Percentiles rank a stretch among this genome's conserved stretches.
phyloP scores from a whole-genome alignment of 2,888 invertebrate genomes.

The Meandrusa payeni region DNA sequence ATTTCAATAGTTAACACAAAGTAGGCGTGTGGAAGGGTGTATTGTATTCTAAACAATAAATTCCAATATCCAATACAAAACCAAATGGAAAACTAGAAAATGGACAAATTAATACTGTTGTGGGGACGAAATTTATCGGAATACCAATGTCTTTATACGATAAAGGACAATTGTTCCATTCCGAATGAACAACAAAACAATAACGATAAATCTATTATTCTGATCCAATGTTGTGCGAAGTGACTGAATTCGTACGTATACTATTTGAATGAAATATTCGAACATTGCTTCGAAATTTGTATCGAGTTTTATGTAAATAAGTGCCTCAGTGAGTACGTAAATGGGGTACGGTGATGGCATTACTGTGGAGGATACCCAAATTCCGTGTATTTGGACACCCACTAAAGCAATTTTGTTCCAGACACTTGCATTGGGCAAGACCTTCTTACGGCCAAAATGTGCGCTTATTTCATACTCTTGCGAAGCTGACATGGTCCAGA shows the following conservation, averaged over 20 bases:
- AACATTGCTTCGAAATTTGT: not conserved
- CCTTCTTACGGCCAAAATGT: too few species aligned
- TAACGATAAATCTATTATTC: not conserved
- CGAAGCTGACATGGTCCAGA: too few species aligned
- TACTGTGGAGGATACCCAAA: too few species aligned
- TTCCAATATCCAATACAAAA: not conserved
- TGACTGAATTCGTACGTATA: not conserved
- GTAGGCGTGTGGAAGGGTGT: not conserved
- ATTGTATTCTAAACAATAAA: conserved; percentile 11
- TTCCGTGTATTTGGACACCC: too few species aligned
- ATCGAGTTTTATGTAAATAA: not conserved
- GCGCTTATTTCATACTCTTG: too few species aligned
- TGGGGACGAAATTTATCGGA: conserved; percentile 2
- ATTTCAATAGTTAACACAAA: not conserved
- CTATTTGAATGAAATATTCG: too few species aligned
- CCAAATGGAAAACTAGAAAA: conserved; percentile 14
- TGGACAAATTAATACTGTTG: conserved; percentile 10
- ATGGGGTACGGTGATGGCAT: too few species aligned
- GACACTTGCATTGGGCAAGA: too few species aligned
- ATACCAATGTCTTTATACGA: conserved; percentile 5
- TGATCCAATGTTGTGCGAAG: not conserved
- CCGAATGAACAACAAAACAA: not conserved
- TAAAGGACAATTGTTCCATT: conserved; percentile 3
- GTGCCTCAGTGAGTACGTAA: too few species aligned
- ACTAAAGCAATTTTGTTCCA: too few species aligned